Percentiles rank a stretch among this genome's conserved stretches.
Conservation (phyloP, 2,113 vertebrate genomes). For the Thalassarche chlororhynchos region DNA sequence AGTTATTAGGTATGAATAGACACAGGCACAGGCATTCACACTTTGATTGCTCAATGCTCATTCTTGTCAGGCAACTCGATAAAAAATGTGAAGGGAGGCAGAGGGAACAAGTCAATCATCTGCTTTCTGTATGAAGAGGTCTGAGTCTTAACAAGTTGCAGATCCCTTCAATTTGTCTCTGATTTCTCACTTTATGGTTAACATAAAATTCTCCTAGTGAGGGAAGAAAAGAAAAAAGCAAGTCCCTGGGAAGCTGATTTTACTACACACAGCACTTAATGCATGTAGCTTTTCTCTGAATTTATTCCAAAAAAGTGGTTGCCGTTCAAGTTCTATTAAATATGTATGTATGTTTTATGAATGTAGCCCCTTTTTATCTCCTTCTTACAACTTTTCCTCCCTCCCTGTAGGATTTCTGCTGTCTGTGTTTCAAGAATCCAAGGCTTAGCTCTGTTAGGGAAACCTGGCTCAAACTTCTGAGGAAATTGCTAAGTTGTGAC, state of each 20-base stretch:
- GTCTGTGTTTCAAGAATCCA: background rate
- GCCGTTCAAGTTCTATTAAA: background rate
- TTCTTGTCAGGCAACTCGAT: background rate
- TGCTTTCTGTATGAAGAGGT: background rate
- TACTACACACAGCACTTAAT: background rate
- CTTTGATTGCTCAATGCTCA: background rate
- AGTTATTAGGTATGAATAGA: background rate
- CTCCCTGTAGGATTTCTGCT: background rate
- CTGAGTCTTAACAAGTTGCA: background rate
- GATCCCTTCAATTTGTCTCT: background rate
- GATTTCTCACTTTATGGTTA: background rate
- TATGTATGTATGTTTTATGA: background rate
- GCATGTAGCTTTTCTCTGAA: background rate
- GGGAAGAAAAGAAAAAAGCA: background rate
- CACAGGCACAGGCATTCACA: background rate
- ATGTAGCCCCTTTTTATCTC: background rate
- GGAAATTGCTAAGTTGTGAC: background rate
- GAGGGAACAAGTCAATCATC: background rate
- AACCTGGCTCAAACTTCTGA: background rate
- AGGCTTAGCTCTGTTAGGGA: background rate
- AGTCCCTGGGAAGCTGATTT: background rate
- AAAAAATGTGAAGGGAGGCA: background rate
- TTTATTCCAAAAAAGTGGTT: background rate
- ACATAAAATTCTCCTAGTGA: background rate
- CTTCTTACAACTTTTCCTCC: background rate